Evolutionary conservation across 2,888 invertebrate genomes (phyloP).

Genomic region (Athrips mouffetella): DNA sequence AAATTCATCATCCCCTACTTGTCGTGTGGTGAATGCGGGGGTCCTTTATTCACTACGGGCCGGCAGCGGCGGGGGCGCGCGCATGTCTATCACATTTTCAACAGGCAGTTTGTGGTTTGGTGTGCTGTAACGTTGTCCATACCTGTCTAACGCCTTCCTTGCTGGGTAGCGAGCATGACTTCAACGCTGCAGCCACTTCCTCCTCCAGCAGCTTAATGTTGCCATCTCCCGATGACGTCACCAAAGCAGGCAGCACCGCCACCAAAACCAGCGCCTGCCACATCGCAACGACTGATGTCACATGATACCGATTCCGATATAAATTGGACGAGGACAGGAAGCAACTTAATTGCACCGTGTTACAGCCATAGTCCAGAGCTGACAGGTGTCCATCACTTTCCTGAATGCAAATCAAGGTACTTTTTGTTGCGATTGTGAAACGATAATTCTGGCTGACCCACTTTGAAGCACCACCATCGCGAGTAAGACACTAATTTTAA

Average conservation of each 20-base stretch:
- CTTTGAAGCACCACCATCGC: too few relatives aligned
- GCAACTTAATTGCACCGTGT: conserved; percentile 3
- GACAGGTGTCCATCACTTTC: conserved; percentile 1
- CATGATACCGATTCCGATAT: conserved; percentile 4
- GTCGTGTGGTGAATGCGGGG: too few relatives aligned
- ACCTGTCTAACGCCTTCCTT: conserved; percentile 16
- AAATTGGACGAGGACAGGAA: conserved; percentile 20
- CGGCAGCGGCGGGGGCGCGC: too few relatives aligned
- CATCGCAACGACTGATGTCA: conserved; percentile 35
- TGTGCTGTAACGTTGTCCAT: too few relatives aligned
- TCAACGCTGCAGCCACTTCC: conserved; percentile 58
- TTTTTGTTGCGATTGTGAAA: too few relatives aligned
- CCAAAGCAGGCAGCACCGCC: conserved; percentile 40
- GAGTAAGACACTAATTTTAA: too few relatives aligned
- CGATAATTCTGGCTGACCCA: too few relatives aligned
- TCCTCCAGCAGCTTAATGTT: conserved; percentile 65
- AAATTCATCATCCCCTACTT: too few relatives aligned
- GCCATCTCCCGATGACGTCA: conserved; percentile 51
- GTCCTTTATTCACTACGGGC: too few relatives aligned
- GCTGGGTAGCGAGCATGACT: conserved; percentile 39
- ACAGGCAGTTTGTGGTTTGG: too few relatives aligned
- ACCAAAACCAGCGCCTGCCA: conserved; percentile 34
- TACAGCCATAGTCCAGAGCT: background rate
- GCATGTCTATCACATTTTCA: too few relatives aligned
- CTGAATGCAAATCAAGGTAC: too few relatives aligned